Conservation (phyloP, 2,888 invertebrate species). For the Tenthredo amoena region DNA sequence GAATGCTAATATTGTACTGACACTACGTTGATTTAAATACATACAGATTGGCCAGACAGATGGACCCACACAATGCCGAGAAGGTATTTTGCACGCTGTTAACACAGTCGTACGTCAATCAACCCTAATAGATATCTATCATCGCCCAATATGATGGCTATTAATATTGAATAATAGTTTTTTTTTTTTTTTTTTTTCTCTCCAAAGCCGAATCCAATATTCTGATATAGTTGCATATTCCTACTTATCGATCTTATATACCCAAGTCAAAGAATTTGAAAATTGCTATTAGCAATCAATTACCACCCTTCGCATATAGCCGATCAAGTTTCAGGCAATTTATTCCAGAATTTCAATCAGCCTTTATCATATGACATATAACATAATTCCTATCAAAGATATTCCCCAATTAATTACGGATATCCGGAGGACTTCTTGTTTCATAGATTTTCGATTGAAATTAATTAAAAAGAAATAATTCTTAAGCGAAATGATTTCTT, state of each 20-base stretch:
- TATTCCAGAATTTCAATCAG: too few species aligned
- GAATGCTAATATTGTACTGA: constrained; percentile 50
- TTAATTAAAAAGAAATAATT: not conserved
- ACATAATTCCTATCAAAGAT: too few species aligned
- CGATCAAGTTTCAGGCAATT: too few species aligned
- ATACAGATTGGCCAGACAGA: constrained; percentile 41
- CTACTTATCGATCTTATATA: not conserved
- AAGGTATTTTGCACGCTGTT: constrained; percentile 44
- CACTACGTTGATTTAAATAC: constrained; percentile 40
- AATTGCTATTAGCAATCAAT: not conserved
- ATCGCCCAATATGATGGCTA: constrained; percentile 39
- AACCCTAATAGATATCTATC: constrained; percentile 33
- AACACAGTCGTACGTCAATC: constrained; percentile 29
- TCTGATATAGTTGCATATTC: not conserved
- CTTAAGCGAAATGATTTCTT: too few species aligned
- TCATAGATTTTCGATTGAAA: not conserved
- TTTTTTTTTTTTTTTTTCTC: not conserved
- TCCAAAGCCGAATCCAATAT: not conserved
- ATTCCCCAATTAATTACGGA: too few species aligned
- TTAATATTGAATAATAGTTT: not conserved
- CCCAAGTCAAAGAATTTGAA: not conserved
- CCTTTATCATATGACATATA: too few species aligned
- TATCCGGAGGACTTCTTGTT: too few species aligned
- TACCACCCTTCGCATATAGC: too few species aligned
- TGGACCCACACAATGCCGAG: not conserved